Conservation (phyloP, 2,797 vertebrate genomes). For the Neosilurus hyrtlii region DNA sequence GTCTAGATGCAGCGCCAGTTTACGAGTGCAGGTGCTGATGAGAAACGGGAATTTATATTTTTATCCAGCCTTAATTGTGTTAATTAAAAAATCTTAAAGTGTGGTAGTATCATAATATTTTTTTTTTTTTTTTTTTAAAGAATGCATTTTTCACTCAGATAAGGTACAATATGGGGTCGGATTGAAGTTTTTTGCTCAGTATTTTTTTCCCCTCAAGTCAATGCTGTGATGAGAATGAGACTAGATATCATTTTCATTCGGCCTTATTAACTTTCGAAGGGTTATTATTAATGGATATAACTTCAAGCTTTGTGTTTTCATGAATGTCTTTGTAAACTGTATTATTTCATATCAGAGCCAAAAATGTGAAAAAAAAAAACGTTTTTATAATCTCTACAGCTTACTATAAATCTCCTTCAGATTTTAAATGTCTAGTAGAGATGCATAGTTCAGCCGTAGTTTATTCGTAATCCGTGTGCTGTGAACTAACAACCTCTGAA, state of each 20-base stretch:
- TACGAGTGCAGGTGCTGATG: too few species aligned
- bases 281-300: background rate
- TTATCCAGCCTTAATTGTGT: background rate
- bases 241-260: background rate
- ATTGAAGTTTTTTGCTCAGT: background rate
- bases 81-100: background rate
- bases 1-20: too few species aligned
- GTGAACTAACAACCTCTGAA: background rate
- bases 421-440: background rate
- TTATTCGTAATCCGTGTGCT: background rate
- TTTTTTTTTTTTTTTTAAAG: background rate
- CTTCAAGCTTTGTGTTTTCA: background rate
- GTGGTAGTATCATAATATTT: background rate
- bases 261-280: background rate
- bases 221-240: background rate
- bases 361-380: background rate
- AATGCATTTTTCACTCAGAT: background rate
- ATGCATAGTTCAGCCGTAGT: background rate
- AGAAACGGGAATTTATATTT: too few species aligned
- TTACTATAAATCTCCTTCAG: background rate
- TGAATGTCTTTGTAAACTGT: background rate
- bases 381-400: background rate
- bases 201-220: background rate
- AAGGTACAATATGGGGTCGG: background rate
- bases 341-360: background rate